Evolutionary conservation across 1,140 invertebrate species (phyloP).

Genomic region (Hermatobates lingyangjiaoensis): DNA sequence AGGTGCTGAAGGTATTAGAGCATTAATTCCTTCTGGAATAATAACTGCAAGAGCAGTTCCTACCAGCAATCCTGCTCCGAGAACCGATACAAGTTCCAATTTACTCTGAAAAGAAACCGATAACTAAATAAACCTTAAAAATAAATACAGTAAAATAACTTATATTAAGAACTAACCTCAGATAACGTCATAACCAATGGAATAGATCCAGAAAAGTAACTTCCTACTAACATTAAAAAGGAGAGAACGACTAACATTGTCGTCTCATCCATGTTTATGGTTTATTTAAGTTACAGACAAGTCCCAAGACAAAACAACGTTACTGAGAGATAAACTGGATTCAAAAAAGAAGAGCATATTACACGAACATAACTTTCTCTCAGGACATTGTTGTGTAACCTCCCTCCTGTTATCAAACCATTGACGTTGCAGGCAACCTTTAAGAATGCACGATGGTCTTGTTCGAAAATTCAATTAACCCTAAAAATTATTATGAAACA

Average conservation of each 20-base stretch:
- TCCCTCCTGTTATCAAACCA: too few relatives aligned
- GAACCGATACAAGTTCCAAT: constrained; percentile 77
- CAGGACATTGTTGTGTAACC: too few relatives aligned
- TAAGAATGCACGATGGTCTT: too few relatives aligned
- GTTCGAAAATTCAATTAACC: too few relatives aligned
- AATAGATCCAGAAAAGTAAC: constrained; percentile 81
- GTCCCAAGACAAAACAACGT: too few relatives aligned
- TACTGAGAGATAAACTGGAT: too few relatives aligned
- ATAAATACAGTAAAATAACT: neutral
- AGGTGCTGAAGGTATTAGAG: constrained; percentile 34
- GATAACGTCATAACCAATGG: constrained; percentile 83
- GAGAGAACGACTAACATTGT: constrained; percentile 58
- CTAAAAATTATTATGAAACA: too few relatives aligned
- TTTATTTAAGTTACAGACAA: too few relatives aligned
- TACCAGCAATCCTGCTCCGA: constrained; percentile 92
- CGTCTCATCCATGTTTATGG: constrained; percentile 69
- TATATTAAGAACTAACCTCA: constrained; percentile 44
- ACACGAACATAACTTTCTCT: too few relatives aligned
- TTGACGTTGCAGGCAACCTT: too few relatives aligned
- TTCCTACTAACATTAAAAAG: constrained; percentile 85
- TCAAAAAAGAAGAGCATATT: too few relatives aligned
- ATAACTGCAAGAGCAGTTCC: constrained; percentile 95
- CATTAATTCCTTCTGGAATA: constrained; percentile 92
- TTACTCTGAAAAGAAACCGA: constrained; percentile 58
- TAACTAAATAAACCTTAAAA: neutral